Conservation (phyloP, 2,888 invertebrate genomes). For the Cephus pygmeus region DNA sequence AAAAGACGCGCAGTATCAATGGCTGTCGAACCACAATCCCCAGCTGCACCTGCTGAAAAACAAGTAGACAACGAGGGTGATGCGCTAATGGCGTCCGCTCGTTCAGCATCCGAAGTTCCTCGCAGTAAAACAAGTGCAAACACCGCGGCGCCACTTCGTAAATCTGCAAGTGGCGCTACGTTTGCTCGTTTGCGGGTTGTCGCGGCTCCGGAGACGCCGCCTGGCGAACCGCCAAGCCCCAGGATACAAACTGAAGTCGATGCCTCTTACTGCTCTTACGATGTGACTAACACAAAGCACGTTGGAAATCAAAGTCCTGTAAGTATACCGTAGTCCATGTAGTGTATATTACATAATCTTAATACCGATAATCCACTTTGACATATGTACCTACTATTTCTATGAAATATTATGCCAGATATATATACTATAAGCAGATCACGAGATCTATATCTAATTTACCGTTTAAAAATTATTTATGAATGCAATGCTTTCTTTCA, state of each 20-base stretch:
- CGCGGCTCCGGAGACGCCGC: conserved; percentile 60
- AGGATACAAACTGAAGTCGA: conserved; percentile 72
- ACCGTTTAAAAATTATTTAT: neutral
- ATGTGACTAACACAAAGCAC: conserved; percentile 60
- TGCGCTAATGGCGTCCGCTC: conserved; percentile 69
- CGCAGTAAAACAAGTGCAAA: conserved; percentile 51
- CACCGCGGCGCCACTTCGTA: conserved; percentile 52
- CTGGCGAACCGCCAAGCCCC: conserved; percentile 71
- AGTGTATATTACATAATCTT: neutral
- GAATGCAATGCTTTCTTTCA: neutral
- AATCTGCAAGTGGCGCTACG: conserved; percentile 72
- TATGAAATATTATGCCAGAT: neutral
- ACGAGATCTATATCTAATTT: neutral
- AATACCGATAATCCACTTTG: neutral
- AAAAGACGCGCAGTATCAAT: conserved; percentile 67
- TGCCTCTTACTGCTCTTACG: conserved; percentile 68
- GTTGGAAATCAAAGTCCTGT: conserved; percentile 62
- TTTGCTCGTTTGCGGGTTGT: conserved; percentile 80
- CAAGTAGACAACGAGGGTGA: conserved; percentile 77
- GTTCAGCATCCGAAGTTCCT: conserved; percentile 66
- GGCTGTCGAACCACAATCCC: conserved; percentile 63
- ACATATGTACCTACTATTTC: neutral
- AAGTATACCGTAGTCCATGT: conserved; percentile 23
- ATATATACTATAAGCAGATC: neutral
- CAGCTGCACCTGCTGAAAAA: conserved; percentile 55